phyloP scores from a whole-genome alignment of 2,797 vertebrate species.

The Betta splendens region DNA sequence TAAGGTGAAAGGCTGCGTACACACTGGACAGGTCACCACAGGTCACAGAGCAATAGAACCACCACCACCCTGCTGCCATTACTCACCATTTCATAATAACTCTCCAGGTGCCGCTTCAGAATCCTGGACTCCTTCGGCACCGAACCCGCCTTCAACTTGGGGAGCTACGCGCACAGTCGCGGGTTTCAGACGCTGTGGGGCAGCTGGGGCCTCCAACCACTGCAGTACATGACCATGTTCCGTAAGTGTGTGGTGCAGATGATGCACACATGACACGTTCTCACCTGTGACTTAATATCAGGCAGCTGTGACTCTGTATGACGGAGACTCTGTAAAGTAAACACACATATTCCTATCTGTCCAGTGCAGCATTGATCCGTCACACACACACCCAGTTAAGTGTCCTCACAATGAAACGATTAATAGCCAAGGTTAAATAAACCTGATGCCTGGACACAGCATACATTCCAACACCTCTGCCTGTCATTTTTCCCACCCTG shows the following conservation, averaged over 20 bases:
- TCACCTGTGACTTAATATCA: no score
- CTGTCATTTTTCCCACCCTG: slow-evolving; percentile 59
- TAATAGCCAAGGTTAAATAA: slow-evolving; percentile 66
- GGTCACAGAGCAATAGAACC: no score
- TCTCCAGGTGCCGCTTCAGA: slow-evolving; percentile 75
- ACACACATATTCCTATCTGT: slow-evolving; percentile 2
- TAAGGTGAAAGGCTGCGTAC: no score
- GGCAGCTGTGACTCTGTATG: background rate
- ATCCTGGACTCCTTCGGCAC: slow-evolving; percentile 83
- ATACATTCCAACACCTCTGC: slow-evolving; percentile 67
- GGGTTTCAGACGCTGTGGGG: slow-evolving; percentile 80
- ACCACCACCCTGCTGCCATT: no score
- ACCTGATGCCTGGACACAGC: slow-evolving; percentile 52
- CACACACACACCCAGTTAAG: slow-evolving; percentile 19
- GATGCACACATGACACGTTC: no score
- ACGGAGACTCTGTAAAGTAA: background rate
- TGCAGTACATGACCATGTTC: slow-evolving; percentile 84
- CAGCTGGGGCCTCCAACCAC: slow-evolving; percentile 78
- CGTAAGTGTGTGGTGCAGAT: slow-evolving; percentile 66
- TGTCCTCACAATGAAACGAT: slow-evolving; percentile 52
- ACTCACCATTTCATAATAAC: background rate
- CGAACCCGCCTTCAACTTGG: slow-evolving; percentile 79
- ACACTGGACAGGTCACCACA: no score
- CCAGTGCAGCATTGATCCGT: slow-evolving; percentile 25
- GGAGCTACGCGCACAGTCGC: slow-evolving; percentile 66